phyloP scores from a whole-genome alignment of 2,797 vertebrate species.

The Delichon dasypus region DNA sequence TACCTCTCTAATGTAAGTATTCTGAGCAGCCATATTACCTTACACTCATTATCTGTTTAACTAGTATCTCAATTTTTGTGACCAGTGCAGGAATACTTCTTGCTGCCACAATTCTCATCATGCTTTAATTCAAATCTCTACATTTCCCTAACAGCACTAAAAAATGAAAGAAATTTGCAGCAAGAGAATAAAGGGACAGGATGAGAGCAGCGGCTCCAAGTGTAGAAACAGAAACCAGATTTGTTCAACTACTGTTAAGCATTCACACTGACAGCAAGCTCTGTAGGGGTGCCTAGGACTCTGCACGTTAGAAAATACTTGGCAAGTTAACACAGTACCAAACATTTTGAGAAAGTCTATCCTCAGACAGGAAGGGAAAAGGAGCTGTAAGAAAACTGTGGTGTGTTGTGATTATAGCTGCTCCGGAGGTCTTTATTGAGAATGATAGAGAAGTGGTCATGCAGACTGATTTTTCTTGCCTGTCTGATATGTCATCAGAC shows the following conservation, averaged over 20 bases:
- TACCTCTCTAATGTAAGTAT: neutral
- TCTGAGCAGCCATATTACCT: neutral
- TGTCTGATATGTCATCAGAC: neutral
- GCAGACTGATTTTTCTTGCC: neutral
- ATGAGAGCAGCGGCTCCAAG: neutral
- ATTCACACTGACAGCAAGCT: neutral
- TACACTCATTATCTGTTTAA: neutral
- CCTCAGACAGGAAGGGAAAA: neutral
- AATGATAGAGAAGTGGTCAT: neutral
- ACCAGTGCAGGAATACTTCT: neutral
- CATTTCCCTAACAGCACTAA: neutral
- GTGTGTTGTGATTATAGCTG: neutral
- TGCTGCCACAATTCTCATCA: neutral
- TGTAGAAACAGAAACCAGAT: neutral
- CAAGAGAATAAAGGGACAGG: neutral
- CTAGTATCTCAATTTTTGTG: neutral
- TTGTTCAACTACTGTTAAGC: neutral
- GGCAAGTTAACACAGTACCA: neutral
- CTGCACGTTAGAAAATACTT: neutral
- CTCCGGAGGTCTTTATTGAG: neutral
- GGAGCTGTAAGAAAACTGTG: neutral
- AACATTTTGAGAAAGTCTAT: neutral
- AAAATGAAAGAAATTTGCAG: neutral
- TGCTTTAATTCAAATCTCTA: neutral
- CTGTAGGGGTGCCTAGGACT: neutral